phyloP scores from a whole-genome alignment of 2,797 vertebrate genomes.

The Sebastolobus altivelis region DNA sequence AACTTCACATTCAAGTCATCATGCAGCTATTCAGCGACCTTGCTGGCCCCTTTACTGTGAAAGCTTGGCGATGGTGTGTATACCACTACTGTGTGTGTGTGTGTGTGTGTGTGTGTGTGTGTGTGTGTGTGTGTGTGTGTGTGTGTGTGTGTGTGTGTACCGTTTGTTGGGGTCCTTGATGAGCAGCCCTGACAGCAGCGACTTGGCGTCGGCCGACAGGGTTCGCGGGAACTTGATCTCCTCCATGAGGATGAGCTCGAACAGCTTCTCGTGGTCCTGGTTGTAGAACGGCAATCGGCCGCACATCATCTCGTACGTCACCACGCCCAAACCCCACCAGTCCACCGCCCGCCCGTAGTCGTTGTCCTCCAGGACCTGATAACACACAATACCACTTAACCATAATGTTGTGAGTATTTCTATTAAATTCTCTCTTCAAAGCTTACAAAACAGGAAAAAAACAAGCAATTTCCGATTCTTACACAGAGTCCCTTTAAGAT shows the following conservation, averaged over 20 bases:
- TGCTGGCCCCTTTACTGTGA: too few relatives aligned
- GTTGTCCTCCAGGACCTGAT: conserved; percentile 95
- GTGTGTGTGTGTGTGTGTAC: conserved; percentile 69
- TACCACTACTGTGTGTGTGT: background rate
- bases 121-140: background rate
- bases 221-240: conserved; percentile 98
- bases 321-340: conserved; percentile 98
- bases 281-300: conserved; percentile 97
- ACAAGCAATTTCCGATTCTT: too few relatives aligned
- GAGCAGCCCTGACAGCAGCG: conserved; percentile 95
- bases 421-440: background rate
- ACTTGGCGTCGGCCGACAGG: conserved; percentile 96
- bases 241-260: conserved; percentile 97
- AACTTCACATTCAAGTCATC: too few relatives aligned
- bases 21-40: too few relatives aligned
- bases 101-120: background rate
- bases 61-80: too few relatives aligned
- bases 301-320: conserved; percentile 99
- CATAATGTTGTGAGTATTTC: background rate
- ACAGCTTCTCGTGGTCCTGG: conserved; percentile 98
- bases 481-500: too few relatives aligned
- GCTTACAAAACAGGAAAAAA: background rate
- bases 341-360: conserved; percentile 97
- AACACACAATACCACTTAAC: rapidly evolving
- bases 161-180: conserved; percentile 99